Conservation (phyloP, 2,797 vertebrate genomes). For the Paedocypris micromegethes region DNA sequence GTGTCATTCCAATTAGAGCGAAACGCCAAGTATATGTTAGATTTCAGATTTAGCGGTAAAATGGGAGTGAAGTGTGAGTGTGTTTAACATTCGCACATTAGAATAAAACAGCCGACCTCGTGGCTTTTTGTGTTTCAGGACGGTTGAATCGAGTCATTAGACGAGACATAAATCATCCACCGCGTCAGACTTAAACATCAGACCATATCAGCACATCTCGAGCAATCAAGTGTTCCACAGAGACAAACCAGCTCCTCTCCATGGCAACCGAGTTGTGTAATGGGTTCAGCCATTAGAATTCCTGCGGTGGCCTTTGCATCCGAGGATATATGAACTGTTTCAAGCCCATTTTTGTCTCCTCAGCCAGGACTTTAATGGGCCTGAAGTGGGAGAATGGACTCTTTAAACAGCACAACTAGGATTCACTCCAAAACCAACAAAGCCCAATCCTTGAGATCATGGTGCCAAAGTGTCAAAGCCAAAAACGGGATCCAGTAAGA, state of each 20-base stretch:
- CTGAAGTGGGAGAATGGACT: conserved; percentile 68
- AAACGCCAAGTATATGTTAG: no score
- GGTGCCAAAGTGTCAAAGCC: conserved; percentile 60
- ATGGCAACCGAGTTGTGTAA: conserved; percentile 59
- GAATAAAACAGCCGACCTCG: no score
- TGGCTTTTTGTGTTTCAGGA: not conserved
- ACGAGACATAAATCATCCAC: not conserved
- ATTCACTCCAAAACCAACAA: conserved; percentile 80
- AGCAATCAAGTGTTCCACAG: conserved; percentile 66
- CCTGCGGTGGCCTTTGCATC: conserved; percentile 40
- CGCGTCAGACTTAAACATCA: conserved; percentile 27
- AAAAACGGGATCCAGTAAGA: conserved; percentile 67
- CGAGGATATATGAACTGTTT: conserved; percentile 63
- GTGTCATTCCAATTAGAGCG: no score
- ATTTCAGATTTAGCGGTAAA: no score
- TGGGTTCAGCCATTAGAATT: conserved; percentile 33
- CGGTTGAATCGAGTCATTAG: not conserved
- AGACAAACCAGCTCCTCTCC: conserved; percentile 64
- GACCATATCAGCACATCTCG: conserved; percentile 65
- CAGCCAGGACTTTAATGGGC: conserved; percentile 75
- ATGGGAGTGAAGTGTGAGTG: no score
- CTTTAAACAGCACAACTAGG: conserved; percentile 66
- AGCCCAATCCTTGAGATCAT: conserved; percentile 61
- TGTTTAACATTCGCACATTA: no score
- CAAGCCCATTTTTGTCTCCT: conserved; percentile 64